Evolutionary conservation across 1,140 invertebrate genomes (phyloP).

Genomic region (Magallana angulata): DNA sequence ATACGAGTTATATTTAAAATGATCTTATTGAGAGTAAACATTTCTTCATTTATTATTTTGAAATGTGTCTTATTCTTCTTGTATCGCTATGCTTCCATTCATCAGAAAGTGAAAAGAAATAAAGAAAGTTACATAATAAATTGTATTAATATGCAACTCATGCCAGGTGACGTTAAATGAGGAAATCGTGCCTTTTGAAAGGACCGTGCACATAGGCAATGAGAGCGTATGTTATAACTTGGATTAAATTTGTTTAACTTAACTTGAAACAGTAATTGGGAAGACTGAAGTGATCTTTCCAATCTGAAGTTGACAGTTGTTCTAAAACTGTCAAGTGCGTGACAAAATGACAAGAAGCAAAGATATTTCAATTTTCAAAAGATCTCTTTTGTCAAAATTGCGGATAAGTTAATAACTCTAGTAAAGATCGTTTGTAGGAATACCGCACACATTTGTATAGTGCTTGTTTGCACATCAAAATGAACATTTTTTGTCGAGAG

Average conservation of each 20-base stretch:
- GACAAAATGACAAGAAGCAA: slow-evolving; percentile 12
- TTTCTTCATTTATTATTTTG: no score
- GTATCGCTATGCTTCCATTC: no score
- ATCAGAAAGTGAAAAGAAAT: no score
- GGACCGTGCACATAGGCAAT: background rate
- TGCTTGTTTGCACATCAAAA: slow-evolving; percentile 19
- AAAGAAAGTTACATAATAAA: no score
- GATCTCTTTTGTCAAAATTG: background rate
- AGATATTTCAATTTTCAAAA: slow-evolving; percentile 33
- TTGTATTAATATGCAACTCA: background rate
- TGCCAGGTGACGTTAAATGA: background rate
- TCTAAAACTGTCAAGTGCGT: background rate
- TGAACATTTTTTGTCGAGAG: slow-evolving; percentile 24
- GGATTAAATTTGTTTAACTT: slow-evolving; percentile 10
- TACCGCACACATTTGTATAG: slow-evolving; percentile 23
- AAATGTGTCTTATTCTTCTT: no score
- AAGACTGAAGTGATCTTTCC: background rate
- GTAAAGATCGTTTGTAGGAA: background rate
- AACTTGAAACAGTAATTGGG: slow-evolving; percentile 7
- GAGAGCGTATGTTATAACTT: background rate
- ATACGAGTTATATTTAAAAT: no score
- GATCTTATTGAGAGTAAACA: no score
- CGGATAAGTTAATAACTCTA: slow-evolving; percentile 23
- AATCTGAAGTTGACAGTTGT: slow-evolving; percentile 24
- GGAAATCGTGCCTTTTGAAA: slow-evolving; percentile 18